Conservation (phyloP, 2,113 vertebrate species). For the Synchiropus splendidus region DNA sequence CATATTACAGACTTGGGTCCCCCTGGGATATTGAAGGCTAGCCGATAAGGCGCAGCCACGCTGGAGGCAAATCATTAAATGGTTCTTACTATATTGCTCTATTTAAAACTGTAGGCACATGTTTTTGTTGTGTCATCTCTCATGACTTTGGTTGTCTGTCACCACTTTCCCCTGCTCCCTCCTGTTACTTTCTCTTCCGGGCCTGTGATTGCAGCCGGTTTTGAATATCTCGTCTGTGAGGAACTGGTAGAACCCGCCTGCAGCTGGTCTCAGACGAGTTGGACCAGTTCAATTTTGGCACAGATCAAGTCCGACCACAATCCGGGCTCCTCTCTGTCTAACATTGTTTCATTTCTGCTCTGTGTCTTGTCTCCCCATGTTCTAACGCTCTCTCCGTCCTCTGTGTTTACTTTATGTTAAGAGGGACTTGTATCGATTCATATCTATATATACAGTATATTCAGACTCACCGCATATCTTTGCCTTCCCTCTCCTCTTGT, state of each 20-base stretch:
- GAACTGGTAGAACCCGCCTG: no score
- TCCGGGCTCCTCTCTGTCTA: conserved; percentile 10
- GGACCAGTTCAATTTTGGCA: no score
- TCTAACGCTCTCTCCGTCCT: no score
- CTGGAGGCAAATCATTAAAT: conserved; percentile 74
- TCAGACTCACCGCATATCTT: no score
- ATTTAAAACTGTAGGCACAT: conserved; percentile 67
- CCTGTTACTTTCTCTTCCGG: background rate
- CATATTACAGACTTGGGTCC: conserved; percentile 76
- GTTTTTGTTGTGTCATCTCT: conserved; percentile 49
- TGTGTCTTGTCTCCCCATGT: conserved; percentile 1
- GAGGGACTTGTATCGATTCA: no score
- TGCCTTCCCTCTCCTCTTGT: background rate
- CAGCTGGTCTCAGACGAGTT: no score
- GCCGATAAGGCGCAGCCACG: conserved; percentile 73
- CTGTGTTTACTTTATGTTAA: no score
- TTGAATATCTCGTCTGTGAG: conserved; percentile 19
- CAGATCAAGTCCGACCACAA: conserved; percentile 1
- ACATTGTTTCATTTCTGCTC: conserved; percentile 10
- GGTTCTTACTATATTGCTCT: conserved; percentile 71
- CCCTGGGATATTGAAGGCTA: conserved; percentile 77
- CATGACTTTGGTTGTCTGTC: conserved; percentile 20
- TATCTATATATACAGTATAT: no score
- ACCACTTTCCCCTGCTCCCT: conserved; percentile 3
- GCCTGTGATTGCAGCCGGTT: background rate